Conservation (phyloP, 2,113 vertebrate species). For the Coptodon rendalli region DNA sequence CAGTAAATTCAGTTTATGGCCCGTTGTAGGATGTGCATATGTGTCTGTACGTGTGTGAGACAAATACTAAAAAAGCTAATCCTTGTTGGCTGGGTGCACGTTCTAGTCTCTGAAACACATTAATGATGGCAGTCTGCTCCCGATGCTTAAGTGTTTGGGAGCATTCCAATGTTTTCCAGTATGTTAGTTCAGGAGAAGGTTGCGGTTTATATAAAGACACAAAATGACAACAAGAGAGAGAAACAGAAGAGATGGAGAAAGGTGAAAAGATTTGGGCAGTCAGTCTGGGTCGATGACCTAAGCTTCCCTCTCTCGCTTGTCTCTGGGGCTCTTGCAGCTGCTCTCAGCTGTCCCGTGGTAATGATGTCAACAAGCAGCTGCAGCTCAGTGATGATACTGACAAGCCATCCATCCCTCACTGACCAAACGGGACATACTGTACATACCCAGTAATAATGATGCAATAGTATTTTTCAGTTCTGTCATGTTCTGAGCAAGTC, state of each 20-base stretch:
- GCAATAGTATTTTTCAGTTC: neutral
- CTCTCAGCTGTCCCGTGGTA: slow-evolving; percentile 42
- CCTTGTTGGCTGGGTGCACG: neutral
- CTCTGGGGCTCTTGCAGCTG: slow-evolving; percentile 37
- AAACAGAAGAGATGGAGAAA: neutral
- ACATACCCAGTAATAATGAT: neutral
- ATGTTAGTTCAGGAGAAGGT: neutral
- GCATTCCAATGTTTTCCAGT: neutral
- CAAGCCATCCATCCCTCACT: neutral
- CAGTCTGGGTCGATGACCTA: slow-evolving; percentile 6
- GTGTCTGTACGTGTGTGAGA: neutral
- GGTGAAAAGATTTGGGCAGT: neutral
- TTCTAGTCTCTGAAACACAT: slow-evolving; percentile 18
- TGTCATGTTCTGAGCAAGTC: neutral
- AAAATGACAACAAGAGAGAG: neutral
- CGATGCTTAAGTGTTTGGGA: slow-evolving; percentile 22
- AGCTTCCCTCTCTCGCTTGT: neutral
- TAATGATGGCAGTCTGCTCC: neutral
- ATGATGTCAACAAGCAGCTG: slow-evolving; percentile 72
- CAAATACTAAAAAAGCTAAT: neutral
- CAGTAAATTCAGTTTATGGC: neutral
- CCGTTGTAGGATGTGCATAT: neutral
- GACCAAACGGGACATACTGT: neutral
- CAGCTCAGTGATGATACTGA: slow-evolving; percentile 27
- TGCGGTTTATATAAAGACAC: neutral